These are phyloP conservation scores for Tricholauxania praeusta DNA, from an alignment of 2,888 invertebrate species.

Conservation along the genomic window DNA sequence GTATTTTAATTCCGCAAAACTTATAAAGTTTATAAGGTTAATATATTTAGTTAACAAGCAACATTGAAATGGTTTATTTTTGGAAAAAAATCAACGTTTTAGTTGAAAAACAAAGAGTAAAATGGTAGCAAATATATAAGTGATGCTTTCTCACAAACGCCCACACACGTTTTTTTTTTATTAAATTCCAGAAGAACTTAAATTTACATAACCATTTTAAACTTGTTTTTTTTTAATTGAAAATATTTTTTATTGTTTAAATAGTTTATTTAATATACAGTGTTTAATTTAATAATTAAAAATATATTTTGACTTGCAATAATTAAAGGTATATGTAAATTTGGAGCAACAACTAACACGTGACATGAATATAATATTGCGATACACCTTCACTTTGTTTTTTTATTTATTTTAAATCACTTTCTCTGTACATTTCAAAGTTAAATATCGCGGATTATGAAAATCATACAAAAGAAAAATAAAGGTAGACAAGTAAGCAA, in stretches of 20 bases:
- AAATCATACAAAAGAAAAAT: constrained; percentile 24
- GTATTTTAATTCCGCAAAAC: no score
- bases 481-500: constrained; percentile 23
- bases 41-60: constrained; percentile 1
- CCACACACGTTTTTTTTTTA: no score
- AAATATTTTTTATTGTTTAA: constrained; percentile 34
- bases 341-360: constrained; percentile 17
- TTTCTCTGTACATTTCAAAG: constrained; percentile 30
- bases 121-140: constrained; percentile 7
- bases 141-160: background rate
- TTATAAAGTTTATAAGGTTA: no score
- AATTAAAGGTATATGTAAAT: background rate
- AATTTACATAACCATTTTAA: constrained; percentile 25
- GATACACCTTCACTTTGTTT: background rate
- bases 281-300: constrained; percentile 24
- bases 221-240: constrained; percentile 38
- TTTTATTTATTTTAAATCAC: constrained; percentile 25
- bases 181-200: constrained; percentile 9
- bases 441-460: background rate
- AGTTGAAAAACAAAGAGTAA: constrained; percentile 15
- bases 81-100: background rate
- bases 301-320: constrained; percentile 9
- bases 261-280: constrained; percentile 21
- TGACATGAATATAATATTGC: background rate
- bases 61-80: background rate